Evolutionary conservation across 92 coral and sea anemone species (phyloP), one percentile per base, ranked within the genome.

Genomic region (Parazoanthus darwini): DNA sequence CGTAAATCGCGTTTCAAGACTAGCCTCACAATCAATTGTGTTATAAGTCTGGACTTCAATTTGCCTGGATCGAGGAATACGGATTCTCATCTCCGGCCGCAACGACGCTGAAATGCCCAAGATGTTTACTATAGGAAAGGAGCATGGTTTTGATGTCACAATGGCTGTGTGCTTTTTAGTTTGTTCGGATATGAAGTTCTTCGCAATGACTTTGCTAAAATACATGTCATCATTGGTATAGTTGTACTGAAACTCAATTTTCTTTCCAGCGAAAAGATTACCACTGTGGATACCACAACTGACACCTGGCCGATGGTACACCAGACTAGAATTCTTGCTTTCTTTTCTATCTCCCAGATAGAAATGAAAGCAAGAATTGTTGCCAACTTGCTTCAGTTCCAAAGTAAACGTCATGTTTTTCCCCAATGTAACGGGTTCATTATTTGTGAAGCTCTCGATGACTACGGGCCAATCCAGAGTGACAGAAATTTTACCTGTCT

Each of bases 41-140:
- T 76, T 76, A 20, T 76, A 42, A 37, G 80, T 76, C 80, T 76
- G 80, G 80, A 76, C 80, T 76, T 76, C 80, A 37, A 76, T 42
- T 42, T 76, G 80, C 25, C 80, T 39, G 11, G 80, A 76, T 8
- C 29, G 25, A 39, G 25, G 51, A 76, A 39, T 44, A 20, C 0
- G 16, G 35, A 29, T 76, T 7, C 33, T 29, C 33, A 7, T 6
- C 51, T 20, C 4, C 39, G 23, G 7, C 26, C 20, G 33, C 5
- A 48, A 7, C 51, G 29, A 38, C 11, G 16, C 11, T 38, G 54
- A 42, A 76, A 76, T 51, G 42, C 80, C 46, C 35, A 76, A 8
- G 26, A 76, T 76, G 39, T 76, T 20, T 39, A 76, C 54, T 39
- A 39, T 76, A 8, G 80, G 80, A 76, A 18, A 76, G 43, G 23